These are phyloP conservation scores for Caenorhabditis tropicalis DNA, from an alignment of 1,140 invertebrate genomes.

Conservation along the genomic window DNA sequence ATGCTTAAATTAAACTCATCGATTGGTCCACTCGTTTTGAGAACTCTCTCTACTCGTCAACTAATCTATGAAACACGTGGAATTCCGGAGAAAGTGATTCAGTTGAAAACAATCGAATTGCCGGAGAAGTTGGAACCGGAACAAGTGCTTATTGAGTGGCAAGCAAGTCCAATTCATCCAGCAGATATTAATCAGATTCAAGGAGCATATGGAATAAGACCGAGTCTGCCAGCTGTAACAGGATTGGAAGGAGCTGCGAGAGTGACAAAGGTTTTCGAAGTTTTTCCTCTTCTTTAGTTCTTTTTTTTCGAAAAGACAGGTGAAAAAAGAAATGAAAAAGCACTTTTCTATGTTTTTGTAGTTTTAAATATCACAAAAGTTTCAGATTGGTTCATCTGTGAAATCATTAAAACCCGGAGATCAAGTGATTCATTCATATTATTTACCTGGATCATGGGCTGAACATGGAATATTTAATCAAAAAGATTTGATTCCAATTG, in stretches of 20 bases:
- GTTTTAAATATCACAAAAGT: not conserved
- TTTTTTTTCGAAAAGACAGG: not conserved
- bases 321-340: not conserved
- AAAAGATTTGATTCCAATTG: conserved; percentile 51
- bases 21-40: not conserved
- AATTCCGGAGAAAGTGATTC: conserved; percentile 54
- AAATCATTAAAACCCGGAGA: conserved; percentile 58
- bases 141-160: conserved; percentile 60
- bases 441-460: conserved; percentile 64
- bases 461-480: conserved; percentile 54
- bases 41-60: conserved; percentile 28
- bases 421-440: conserved; percentile 61
- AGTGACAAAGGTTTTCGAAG: conserved; percentile 48
- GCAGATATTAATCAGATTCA: conserved; percentile 93
- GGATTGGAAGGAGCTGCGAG: conserved; percentile 63
- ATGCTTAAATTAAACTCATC: not conserved
- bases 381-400: conserved; percentile 61
- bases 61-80: conserved; percentile 56
- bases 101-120: conserved; percentile 40
- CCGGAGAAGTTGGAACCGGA: conserved; percentile 11
- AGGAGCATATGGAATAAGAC: conserved; percentile 63
- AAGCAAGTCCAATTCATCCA: conserved; percentile 91
- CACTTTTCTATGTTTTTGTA: not conserved
- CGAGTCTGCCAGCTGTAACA: conserved; percentile 63
- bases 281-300: not conserved